Conservation (phyloP, 1,140 invertebrate genomes). For the Holcopasites calliopsidis region DNA sequence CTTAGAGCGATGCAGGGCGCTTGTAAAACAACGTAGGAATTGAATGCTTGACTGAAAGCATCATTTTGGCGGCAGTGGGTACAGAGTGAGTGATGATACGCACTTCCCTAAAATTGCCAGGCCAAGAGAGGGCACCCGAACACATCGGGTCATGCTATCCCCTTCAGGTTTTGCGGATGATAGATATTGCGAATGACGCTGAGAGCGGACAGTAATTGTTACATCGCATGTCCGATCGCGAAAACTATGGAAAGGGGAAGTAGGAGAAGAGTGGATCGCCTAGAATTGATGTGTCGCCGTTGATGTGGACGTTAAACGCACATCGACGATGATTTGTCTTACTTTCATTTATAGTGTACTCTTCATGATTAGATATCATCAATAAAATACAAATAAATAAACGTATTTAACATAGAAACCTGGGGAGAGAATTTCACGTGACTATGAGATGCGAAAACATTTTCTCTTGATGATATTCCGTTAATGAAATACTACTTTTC, state of each 20-base stretch:
- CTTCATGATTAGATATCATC: too few species aligned
- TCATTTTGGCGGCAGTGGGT: slow-evolving; percentile 4
- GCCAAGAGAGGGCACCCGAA: slow-evolving; percentile 27
- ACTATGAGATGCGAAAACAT: too few species aligned
- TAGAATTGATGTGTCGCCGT: slow-evolving; percentile 70
- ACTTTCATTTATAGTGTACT: neutral
- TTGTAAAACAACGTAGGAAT: slow-evolving; percentile 1
- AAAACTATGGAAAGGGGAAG: slow-evolving; percentile 51
- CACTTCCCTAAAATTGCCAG: slow-evolving; percentile 37
- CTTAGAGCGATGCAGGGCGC: neutral
- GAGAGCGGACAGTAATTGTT: slow-evolving; percentile 69
- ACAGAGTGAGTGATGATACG: slow-evolving; percentile 9
- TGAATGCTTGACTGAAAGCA: slow-evolving; percentile 7
- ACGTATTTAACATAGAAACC: too few species aligned
- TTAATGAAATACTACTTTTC: neutral
- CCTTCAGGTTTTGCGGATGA: slow-evolving; percentile 59
- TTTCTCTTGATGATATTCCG: neutral
- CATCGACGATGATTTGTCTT: slow-evolving; percentile 17
- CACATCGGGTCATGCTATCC: slow-evolving; percentile 33
- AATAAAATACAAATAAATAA: too few species aligned
- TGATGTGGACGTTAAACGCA: slow-evolving; percentile 61
- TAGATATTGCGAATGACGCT: slow-evolving; percentile 68
- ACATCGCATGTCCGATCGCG: slow-evolving; percentile 71
- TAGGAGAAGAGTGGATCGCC: slow-evolving; percentile 57
- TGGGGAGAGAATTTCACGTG: too few species aligned